Percentiles rank a stretch among this genome's conserved stretches.
phyloP scores from a whole-genome alignment of 1,140 invertebrate species.

The Lasioglossum baleicum region DNA sequence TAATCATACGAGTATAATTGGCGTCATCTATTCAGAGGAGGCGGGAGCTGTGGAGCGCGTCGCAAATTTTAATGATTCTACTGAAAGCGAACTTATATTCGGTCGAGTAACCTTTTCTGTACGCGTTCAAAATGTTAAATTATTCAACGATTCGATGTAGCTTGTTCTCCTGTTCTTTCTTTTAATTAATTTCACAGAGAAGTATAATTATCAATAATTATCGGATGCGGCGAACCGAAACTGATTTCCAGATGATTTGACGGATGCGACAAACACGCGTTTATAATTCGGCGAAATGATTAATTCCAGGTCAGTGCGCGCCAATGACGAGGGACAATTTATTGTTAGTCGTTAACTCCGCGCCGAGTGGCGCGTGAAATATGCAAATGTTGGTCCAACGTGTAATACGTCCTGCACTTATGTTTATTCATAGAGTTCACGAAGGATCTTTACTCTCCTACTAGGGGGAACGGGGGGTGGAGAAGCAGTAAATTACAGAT shows the following conservation, averaged over 20 bases:
- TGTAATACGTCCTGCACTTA: slow-evolving; percentile 12
- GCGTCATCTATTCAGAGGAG: slow-evolving; percentile 7
- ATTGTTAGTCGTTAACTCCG: slow-evolving; percentile 8
- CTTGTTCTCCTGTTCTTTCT: neutral
- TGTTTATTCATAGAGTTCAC: slow-evolving; percentile 8
- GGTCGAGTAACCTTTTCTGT: neutral
- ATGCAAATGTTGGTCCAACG: slow-evolving; percentile 7
- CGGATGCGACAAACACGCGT: neutral
- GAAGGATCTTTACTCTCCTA: neutral
- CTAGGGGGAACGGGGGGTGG: no score
- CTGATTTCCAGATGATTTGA: neutral
- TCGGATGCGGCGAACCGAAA: neutral
- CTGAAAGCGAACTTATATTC: neutral
- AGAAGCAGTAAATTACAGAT: slow-evolving; percentile 8
- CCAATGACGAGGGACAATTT: slow-evolving; percentile 6
- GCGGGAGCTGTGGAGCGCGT: neutral
- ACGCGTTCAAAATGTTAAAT: neutral
- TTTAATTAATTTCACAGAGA: neutral
- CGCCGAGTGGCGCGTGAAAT: neutral
- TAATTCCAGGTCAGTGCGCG: slow-evolving; percentile 20
- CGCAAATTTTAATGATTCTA: slow-evolving; percentile 9
- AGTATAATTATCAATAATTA: neutral
- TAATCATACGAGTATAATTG: slow-evolving; percentile 6
- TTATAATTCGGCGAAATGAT: neutral
- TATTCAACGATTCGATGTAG: neutral